Conservation (phyloP, 2,113 vertebrate species). For the Zapornia atra region DNA sequence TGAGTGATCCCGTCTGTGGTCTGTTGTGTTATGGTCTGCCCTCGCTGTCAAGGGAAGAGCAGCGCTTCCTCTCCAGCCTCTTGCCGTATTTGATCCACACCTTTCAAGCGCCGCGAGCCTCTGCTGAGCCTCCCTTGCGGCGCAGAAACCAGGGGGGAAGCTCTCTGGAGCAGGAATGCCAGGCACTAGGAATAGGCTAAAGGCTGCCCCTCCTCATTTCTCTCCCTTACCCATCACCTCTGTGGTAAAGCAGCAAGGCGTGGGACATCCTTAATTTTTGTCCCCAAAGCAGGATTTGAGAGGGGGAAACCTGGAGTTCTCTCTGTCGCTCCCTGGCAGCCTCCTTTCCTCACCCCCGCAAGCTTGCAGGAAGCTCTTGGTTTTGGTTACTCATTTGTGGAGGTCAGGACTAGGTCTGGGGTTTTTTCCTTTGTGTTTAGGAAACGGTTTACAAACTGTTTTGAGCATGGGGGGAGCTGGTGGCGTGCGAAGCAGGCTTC, state of each 20-base stretch:
- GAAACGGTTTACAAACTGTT: constrained; percentile 63
- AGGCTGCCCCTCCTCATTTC: neutral
- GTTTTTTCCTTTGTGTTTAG: constrained; percentile 51
- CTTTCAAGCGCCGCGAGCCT: neutral
- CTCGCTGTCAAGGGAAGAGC: neutral
- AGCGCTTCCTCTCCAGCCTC: neutral
- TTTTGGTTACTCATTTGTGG: constrained; percentile 52
- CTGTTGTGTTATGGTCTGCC: neutral
- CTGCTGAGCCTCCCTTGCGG: neutral
- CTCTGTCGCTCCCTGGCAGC: neutral
- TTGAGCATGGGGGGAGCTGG: neutral
- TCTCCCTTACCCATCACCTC: neutral
- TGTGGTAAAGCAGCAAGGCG: neutral
- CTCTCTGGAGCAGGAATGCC: neutral
- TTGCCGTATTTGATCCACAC: neutral
- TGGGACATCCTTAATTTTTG: neutral
- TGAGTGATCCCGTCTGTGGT: neutral
- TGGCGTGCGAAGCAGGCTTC: constrained; percentile 13
- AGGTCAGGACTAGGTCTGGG: constrained; percentile 39
- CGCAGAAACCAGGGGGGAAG: neutral
- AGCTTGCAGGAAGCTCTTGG: constrained; percentile 32
- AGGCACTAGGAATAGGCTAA: neutral
- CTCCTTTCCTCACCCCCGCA: neutral
- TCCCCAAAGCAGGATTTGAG: neutral
- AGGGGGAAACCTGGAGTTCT: neutral